Conservation (phyloP, 2,113 vertebrate genomes). For the Tetrax tetrax region DNA sequence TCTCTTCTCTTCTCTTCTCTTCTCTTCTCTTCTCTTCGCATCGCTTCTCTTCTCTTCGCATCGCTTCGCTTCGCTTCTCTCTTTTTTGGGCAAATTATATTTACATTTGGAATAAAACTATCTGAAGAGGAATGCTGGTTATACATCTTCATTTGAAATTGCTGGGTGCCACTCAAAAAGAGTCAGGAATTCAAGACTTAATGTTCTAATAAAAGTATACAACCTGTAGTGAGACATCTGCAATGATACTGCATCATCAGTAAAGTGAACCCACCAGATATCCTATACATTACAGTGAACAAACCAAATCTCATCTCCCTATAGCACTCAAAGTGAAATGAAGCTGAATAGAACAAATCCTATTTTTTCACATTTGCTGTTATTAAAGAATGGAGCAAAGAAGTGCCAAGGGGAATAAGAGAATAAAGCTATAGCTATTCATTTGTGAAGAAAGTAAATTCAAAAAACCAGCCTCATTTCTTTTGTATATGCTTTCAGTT, state of each 20-base stretch:
- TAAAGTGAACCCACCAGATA: slow-evolving; percentile 67
- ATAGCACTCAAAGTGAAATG: slow-evolving; percentile 74
- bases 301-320: slow-evolving; percentile 72
- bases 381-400: slow-evolving; percentile 79
- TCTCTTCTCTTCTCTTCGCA: too few species aligned
- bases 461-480: slow-evolving; percentile 79
- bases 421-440: slow-evolving; percentile 73
- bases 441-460: slow-evolving; percentile 82
- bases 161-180: neutral
- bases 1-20: too few species aligned
- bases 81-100: neutral
- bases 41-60: neutral
- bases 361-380: slow-evolving; percentile 76
- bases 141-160: slow-evolving; percentile 33
- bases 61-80: too few species aligned
- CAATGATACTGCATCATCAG: slow-evolving; percentile 59
- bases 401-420: slow-evolving; percentile 73
- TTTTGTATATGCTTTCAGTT: slow-evolving; percentile 67
- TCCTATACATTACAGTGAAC: slow-evolving; percentile 57
- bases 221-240: slow-evolving; percentile 52
- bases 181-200: slow-evolving; percentile 55
- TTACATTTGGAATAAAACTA: neutral
- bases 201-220: slow-evolving; percentile 47
- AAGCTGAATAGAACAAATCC: slow-evolving; percentile 78
- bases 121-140: neutral